These are phyloP conservation scores for Lasioglossum calceatum DNA, from an alignment of 2,888 invertebrate species.

Conservation along the genomic window DNA sequence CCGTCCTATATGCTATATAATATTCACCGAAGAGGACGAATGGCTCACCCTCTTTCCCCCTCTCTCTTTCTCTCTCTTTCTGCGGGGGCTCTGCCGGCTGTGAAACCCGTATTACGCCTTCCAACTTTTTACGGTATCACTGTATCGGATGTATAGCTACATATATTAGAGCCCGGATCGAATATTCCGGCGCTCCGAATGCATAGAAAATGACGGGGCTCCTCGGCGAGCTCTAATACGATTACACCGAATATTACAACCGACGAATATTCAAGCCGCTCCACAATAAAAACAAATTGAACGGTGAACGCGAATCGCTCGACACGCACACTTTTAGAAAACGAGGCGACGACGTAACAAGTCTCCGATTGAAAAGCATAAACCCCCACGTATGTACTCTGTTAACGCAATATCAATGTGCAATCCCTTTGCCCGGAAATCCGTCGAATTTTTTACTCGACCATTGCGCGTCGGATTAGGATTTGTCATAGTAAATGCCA, in stretches of 20 bases:
- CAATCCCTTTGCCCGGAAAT: background rate
- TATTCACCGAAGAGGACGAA: constrained; percentile 27
- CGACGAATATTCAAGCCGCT: background rate
- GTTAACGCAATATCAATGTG: background rate
- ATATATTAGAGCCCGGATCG: background rate
- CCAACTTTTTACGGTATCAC: constrained; percentile 21
- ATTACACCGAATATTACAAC: constrained; percentile 12
- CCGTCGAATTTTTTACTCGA: background rate
- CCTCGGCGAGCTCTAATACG: background rate
- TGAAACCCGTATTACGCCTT: constrained; percentile 25
- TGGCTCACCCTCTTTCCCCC: background rate
- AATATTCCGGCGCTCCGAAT: background rate
- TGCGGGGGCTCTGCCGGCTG: background rate
- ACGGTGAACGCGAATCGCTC: background rate
- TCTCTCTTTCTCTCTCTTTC: background rate
- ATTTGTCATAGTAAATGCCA: background rate
- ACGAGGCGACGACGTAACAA: background rate
- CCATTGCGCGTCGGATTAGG: background rate
- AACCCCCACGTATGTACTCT: background rate
- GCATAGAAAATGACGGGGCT: constrained; percentile 1
- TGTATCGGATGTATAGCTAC: background rate
- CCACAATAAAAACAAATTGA: constrained; percentile 4
- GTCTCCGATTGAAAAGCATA: background rate
- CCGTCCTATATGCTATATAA: constrained; percentile 22
- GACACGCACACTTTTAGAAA: background rate